Conservation (phyloP, 2,888 invertebrate species). For the Serrognathus titanus region DNA sequence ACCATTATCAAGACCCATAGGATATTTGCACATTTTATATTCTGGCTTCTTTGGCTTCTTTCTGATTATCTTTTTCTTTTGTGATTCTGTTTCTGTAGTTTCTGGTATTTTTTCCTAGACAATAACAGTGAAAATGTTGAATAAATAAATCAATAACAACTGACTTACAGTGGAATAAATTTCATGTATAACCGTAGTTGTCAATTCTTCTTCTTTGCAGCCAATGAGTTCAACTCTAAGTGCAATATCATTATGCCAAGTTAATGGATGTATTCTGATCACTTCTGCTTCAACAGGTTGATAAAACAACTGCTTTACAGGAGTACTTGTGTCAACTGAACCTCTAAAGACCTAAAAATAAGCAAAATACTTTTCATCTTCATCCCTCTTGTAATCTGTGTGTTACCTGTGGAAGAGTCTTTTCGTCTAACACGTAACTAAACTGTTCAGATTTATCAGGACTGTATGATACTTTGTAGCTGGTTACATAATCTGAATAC, state of each 20-base stretch:
- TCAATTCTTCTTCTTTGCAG: constrained; percentile 50
- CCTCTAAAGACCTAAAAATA: constrained; percentile 63
- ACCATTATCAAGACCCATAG: constrained; percentile 68
- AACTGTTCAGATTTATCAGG: constrained; percentile 54
- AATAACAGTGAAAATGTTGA: no score
- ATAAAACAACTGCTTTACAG: constrained; percentile 63
- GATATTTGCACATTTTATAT: constrained; percentile 60
- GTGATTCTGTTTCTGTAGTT: no score
- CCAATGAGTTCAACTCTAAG: constrained; percentile 73
- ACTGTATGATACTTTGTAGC: constrained; percentile 70
- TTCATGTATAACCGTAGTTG: constrained; percentile 21
- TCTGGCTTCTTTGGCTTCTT: background rate
- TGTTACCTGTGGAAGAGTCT: constrained; percentile 49
- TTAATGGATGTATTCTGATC: constrained; percentile 67
- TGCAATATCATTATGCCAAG: constrained; percentile 66
- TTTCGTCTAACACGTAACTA: constrained; percentile 21
- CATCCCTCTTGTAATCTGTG: background rate
- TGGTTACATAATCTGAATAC: constrained; percentile 71
- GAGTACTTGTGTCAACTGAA: constrained; percentile 58
- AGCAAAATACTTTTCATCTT: background rate
- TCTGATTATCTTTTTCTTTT: no score
- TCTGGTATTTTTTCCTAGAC: no score
- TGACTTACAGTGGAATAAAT: background rate
- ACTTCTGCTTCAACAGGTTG: constrained; percentile 73
- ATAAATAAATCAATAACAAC: background rate